Conservation (phyloP, 2,113 vertebrate genomes). For the Stomatorhinus ivindoensis region DNA sequence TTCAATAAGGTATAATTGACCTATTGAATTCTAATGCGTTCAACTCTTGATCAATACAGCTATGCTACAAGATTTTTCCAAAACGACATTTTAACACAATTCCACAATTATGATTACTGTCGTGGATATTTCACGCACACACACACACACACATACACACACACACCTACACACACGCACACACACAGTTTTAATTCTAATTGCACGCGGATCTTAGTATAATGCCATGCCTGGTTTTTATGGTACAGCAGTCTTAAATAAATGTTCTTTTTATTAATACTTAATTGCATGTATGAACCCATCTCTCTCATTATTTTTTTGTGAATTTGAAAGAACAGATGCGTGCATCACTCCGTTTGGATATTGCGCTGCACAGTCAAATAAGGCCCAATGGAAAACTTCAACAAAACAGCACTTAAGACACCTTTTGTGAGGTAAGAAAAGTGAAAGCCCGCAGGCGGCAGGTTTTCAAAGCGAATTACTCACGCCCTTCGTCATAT, state of each 20-base stretch:
- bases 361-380: background rate
- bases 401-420: background rate
- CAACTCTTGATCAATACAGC: background rate
- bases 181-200: background rate
- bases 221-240: background rate
- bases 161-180: background rate
- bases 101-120: background rate
- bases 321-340: background rate
- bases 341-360: background rate
- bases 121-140: background rate
- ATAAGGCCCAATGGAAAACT: background rate
- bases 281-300: background rate
- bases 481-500: slow-evolving; percentile 16
- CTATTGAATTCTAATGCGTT: background rate
- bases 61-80: background rate
- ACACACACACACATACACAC: background rate
- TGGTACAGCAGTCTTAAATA: background rate
- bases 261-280: background rate
- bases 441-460: slow-evolving; percentile 16
- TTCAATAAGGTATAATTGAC: background rate
- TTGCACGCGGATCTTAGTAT: background rate
- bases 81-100: background rate
- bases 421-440: slow-evolving; percentile 16
- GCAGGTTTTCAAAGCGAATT: slow-evolving; percentile 18
- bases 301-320: background rate